Evolutionary conservation across 2,888 invertebrate species (phyloP), one percentile per base, ranked within the genome.

Genomic region (Diarsia mendica): DNA sequence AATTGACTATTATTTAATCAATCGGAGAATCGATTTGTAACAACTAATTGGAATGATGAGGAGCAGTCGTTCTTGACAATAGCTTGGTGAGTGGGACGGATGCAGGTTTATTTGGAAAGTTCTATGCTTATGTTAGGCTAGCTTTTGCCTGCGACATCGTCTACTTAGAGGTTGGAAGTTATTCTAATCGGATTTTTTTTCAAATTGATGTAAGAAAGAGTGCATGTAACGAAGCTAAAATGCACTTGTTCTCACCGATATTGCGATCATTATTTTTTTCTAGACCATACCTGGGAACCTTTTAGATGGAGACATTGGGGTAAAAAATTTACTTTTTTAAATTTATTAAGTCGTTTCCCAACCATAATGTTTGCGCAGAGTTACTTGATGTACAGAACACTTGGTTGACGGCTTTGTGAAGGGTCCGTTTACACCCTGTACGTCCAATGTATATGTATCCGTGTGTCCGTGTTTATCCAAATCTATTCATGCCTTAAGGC

Each of bases 11-110:
- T 85, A 86, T 90, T 88, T 87, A 85, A 90, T 91, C 85, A 84
- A 88, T 84, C 74, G 74, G 63, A 68, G 78, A 90, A 90, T 91
- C 88, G 77, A 92, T 92, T 91, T 77, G 88, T 83, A 85, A 88
- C 89, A 84, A 83, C 69, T 88, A 89, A 85, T 79, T 81, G 83
- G 74, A 84, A 87, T 71, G 80, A 84, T 77, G 86, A 78, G 79
- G 61, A 85, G 64, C 76, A 61, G 58, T 64, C 60, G 71, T 44
- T 78, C 72, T 78, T 73, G 55, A 79, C 78, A 86, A 77, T 83
- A 75, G 75, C 33, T 72, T 33, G 39, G 73, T 51, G 75, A 79
- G 39, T 33, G 67, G 77, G 13, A 65, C 63, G 46, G 69, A 51
- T 67, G 66, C 49, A n/a, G 68, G 63, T 72, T 63, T 64, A 75